Evolutionary conservation across 2,797 vertebrate genomes (phyloP), one percentile per base, ranked within the genome.

Genomic region (Ctenopoma multispine): DNA sequence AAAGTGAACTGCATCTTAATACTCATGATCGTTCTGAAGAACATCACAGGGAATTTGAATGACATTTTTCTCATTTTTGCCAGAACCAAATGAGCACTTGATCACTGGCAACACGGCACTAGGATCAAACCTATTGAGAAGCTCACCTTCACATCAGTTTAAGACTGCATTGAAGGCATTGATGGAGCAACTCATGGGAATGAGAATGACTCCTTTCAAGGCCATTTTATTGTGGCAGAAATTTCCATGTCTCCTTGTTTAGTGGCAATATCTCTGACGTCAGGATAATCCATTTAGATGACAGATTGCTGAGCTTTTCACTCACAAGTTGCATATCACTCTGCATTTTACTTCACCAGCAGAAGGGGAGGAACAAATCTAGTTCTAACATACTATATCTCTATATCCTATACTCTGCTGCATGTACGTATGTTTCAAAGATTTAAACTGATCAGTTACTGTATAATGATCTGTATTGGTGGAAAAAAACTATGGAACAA

Each of bases 301-400:
- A 90, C 88, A 92, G 80, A 86, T 62, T 79, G 90, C 86, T 91
- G 90, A 92, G 87, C 79, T 89, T 90, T 91, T 89, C 85, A 86
- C 63, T 82, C 68, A 75, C 62, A 82, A 83, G 56, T 87, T 87
- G 73, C 44, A 66, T 53, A 77, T 84, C 38, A 64, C 80, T 86
- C 63, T 90, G 87, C 82, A 89, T 92, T 92, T 90, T 86, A 80
- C 69, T 81, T 75, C 12, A 55, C 57, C 49, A 53, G 67, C 75
- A 49, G 56, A 67, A 69, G 53, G 38, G 48, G 46, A 70, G 47
- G 24, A 82, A 72, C 43, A 74, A 68, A 72, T 81, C 14, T 47
- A 44, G 64, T 50, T 74, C 36, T 31, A 54, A 36, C 34, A 50
- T 36, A 55, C 50, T 14, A 14, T 55, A 41, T 68, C 48, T 40